phyloP scores from a whole-genome alignment of 2,888 invertebrate genomes.

The Onchidella celtica region DNA sequence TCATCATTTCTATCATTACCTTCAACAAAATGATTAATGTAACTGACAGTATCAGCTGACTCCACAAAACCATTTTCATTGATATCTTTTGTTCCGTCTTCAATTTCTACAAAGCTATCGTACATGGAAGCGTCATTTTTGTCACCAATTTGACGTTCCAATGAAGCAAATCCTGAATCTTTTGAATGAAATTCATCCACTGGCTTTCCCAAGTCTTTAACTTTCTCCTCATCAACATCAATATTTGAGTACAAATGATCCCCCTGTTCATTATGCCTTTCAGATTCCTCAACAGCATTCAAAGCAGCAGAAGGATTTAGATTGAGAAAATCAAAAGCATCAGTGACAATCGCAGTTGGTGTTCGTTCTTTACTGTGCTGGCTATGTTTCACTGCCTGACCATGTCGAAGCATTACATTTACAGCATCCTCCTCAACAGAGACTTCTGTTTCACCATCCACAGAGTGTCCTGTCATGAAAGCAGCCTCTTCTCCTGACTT shows the following conservation, averaged over 20 bases:
- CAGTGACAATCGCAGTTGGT: slow-evolving; percentile 40
- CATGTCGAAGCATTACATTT: too few species aligned
- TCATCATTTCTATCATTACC: neutral
- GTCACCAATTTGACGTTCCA: slow-evolving; percentile 40
- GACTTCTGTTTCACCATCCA: neutral
- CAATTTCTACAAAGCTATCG: slow-evolving; percentile 5
- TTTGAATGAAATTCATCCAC: slow-evolving; percentile 25
- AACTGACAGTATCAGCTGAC: neutral
- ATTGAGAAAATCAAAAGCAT: slow-evolving; percentile 30
- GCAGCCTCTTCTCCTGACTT: neutral
- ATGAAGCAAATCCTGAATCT: slow-evolving; percentile 47
- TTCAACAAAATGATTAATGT: neutral
- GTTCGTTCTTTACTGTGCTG: neutral
- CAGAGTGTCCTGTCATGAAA: neutral
- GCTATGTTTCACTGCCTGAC: too few species aligned
- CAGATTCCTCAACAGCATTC: neutral
- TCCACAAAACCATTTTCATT: too few species aligned
- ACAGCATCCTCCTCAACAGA: neutral
- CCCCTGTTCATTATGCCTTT: neutral
- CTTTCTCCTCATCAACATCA: neutral
- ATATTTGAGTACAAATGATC: neutral
- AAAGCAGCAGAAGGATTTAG: neutral
- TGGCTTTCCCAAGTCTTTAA: slow-evolving; percentile 3
- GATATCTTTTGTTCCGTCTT: slow-evolving; percentile 15
- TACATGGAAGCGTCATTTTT: neutral